These are phyloP conservation scores for Acronicta aceris DNA, from an alignment of 2,888 invertebrate species.

Conservation along the genomic window DNA sequence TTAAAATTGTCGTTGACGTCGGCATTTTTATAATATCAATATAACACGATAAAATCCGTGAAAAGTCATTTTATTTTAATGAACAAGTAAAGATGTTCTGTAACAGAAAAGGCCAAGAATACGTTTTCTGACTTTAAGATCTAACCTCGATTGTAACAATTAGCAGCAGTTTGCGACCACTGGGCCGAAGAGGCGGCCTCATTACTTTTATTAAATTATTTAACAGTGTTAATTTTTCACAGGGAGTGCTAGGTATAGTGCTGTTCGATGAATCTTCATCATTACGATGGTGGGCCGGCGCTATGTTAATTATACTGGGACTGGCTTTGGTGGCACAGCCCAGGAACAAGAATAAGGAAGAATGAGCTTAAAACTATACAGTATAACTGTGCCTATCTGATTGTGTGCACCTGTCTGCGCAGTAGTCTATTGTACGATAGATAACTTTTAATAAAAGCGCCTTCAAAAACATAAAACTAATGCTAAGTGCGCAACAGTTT, in stretches of 20 bases:
- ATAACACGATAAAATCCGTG: too few species aligned
- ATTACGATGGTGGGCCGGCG: constrained; percentile 92
- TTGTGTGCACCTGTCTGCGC: too few species aligned
- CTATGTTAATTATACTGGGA: constrained; percentile 91
- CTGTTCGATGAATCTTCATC: constrained; percentile 93
- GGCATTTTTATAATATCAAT: too few species aligned
- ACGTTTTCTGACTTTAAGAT: background rate
- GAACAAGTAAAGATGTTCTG: background rate
- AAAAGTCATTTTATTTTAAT: too few species aligned
- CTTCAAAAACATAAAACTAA: too few species aligned
- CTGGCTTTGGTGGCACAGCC: constrained; percentile 90
- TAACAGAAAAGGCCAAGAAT: background rate
- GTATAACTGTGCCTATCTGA: background rate
- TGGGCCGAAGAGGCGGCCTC: background rate
- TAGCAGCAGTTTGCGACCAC: background rate
- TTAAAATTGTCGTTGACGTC: too few species aligned
- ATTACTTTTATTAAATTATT: background rate
- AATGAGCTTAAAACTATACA: constrained; percentile 47
- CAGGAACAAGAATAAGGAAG: constrained; percentile 59
- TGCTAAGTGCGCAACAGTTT: too few species aligned
- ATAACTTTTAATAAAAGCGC: too few species aligned
- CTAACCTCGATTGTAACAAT: background rate
- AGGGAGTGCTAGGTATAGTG: constrained; percentile 93
- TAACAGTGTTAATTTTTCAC: constrained; percentile 44
- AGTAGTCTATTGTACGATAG: too few species aligned